phyloP scores from a whole-genome alignment of 2,113 vertebrate genomes.

The Tachysurus vachellii region DNA sequence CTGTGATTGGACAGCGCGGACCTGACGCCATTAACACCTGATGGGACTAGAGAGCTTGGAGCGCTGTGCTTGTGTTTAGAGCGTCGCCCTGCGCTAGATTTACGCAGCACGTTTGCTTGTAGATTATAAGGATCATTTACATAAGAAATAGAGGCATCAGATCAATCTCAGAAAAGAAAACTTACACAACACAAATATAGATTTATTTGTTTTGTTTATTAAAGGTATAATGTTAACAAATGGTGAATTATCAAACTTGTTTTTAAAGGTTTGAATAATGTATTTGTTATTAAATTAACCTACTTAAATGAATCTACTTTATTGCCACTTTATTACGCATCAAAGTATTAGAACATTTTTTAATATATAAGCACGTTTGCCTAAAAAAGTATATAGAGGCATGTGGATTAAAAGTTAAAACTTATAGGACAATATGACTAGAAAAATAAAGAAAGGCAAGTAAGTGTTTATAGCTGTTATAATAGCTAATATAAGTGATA shows the following conservation, averaged over 20 bases:
- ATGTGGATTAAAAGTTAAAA: too few species aligned
- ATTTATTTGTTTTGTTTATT: neutral
- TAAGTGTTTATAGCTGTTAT: too few species aligned
- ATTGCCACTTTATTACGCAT: too few species aligned
- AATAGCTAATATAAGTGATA: neutral
- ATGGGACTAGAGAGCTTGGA: constrained; percentile 14
- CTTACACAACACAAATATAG: neutral
- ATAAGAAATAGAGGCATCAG: neutral
- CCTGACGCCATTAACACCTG: constrained; percentile 66
- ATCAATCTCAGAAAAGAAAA: neutral
- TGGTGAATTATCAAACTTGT: neutral
- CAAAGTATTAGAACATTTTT: neutral
- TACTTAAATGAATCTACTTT: too few species aligned
- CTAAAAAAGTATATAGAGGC: too few species aligned
- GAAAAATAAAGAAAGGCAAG: too few species aligned
- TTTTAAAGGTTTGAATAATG: too few species aligned
- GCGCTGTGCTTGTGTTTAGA: neutral
- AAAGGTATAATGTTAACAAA: neutral
- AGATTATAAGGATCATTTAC: neutral
- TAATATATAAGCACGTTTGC: too few species aligned
- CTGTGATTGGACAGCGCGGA: constrained; percentile 60
- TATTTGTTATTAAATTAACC: too few species aligned
- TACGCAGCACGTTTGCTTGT: constrained; percentile 12
- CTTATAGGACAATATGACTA: too few species aligned
- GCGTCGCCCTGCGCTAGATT: constrained; percentile 5